Percentiles rank a stretch among this genome's conserved stretches.
Evolutionary conservation across 2,888 invertebrate species (phyloP).

Genomic region (Sphaeridia pumilis): DNA sequence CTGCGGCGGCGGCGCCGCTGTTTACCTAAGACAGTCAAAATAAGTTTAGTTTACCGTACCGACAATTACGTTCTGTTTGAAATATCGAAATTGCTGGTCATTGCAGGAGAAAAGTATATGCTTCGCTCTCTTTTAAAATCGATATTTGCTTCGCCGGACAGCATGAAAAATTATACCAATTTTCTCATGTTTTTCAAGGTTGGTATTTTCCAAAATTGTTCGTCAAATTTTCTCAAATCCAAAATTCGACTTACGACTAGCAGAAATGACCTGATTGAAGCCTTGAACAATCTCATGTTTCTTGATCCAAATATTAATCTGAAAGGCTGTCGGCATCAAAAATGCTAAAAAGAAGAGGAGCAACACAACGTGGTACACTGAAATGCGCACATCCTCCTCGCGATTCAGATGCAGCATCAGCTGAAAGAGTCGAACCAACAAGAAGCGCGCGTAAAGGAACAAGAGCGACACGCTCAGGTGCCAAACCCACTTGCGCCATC

Average conservation of each 20-base stretch:
- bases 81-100: no score
- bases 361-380: slow-evolving; percentile 10
- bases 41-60: no score
- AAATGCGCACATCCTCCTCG: neutral
- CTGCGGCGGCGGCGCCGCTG: slow-evolving; percentile 4
- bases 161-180: no score
- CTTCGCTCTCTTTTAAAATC: no score
- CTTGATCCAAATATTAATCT: slow-evolving; percentile 16
- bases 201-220: no score
- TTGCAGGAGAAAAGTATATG: no score
- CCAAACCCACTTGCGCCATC: slow-evolving; percentile 13
- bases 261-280: slow-evolving; percentile 14
- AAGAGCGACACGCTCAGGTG: slow-evolving; percentile 12
- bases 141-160: no score
- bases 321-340: slow-evolving; percentile 11
- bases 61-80: no score
- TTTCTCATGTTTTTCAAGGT: no score
- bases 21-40: no score
- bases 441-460: slow-evolving; percentile 11
- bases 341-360: slow-evolving; percentile 14
- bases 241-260: slow-evolving; percentile 15
- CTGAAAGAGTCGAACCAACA: slow-evolving; percentile 8
- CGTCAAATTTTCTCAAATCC: no score
- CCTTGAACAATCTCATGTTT: slow-evolving; percentile 15
- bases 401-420: slow-evolving; percentile 1